Conservation (phyloP, 2,113 vertebrate genomes). For the Helogale parvula region DNA sequence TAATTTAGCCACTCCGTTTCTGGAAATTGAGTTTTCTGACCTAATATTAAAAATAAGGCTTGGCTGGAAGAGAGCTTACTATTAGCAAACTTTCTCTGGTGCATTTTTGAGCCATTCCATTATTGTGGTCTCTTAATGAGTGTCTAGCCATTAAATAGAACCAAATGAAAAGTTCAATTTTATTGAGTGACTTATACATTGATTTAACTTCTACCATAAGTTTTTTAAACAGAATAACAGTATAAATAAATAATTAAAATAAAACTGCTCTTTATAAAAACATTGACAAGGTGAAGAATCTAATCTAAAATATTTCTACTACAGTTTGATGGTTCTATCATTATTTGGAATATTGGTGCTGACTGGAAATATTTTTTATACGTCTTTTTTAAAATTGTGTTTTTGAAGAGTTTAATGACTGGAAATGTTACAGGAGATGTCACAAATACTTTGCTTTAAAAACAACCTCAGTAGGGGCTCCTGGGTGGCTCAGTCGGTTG, state of each 20-base stretch:
- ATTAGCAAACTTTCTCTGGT: neutral
- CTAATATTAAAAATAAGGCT: conserved; percentile 3
- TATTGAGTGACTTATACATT: neutral
- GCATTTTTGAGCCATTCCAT: neutral
- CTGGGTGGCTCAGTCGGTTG: too few species aligned
- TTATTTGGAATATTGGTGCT: neutral
- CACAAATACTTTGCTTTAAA: conserved; percentile 46
- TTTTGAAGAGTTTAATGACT: conserved; percentile 25
- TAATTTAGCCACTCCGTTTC: neutral
- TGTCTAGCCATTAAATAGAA: neutral
- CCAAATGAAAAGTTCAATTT: conserved; percentile 10
- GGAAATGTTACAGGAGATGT: neutral
- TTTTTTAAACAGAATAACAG: neutral
- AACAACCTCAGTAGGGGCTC: neutral
- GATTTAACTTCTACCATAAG: neutral
- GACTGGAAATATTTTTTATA: neutral
- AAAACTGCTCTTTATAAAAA: neutral
- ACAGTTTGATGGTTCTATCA: neutral
- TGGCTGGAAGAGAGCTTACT: neutral
- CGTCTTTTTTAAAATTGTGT: neutral
- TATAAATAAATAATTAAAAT: conserved; percentile 33
- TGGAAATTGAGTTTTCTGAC: conserved; percentile 52
- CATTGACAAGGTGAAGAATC: neutral
- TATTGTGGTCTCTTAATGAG: neutral
- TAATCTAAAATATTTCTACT: neutral